Percentiles rank a stretch among this genome's conserved stretches.
These are phyloP conservation scores for Phodopus roborovskii DNA, from an alignment of 2,113 vertebrate genomes.

Conservation along the genomic window DNA sequence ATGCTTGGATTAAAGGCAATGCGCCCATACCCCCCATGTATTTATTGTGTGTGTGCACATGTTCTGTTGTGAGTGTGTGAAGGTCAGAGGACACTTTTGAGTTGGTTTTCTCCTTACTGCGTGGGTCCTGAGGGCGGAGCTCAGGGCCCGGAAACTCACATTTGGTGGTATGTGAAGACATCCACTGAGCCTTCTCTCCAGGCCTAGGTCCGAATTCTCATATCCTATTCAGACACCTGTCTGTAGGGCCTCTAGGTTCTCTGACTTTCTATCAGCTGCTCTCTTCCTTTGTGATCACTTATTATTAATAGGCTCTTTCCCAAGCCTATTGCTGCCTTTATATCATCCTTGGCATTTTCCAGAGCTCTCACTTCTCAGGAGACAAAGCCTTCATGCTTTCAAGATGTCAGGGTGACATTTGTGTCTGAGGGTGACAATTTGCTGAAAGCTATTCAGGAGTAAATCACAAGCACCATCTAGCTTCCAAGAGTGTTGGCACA, in stretches of 20 bases:
- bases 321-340: background rate
- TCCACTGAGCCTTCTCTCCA: background rate
- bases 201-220: background rate
- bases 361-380: background rate
- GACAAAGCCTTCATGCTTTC: conserved; percentile 29
- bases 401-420: conserved; percentile 62
- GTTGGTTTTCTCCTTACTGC: background rate
- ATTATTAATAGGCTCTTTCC: background rate
- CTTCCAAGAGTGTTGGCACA: background rate
- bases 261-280: background rate
- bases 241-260: background rate
- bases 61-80: too few relatives aligned
- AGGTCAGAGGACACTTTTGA: background rate
- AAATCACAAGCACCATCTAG: background rate
- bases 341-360: conserved; percentile 44
- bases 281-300: background rate
- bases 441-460: background rate
- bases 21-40: background rate
- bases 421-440: conserved; percentile 17
- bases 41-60: background rate
- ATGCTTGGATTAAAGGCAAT: background rate
- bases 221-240: background rate
- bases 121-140: background rate
- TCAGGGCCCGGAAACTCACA: background rate
- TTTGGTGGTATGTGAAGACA: too few relatives aligned